Conservation (phyloP, 1,140 invertebrate species). For the Stegodyphus mimosarum region DNA sequence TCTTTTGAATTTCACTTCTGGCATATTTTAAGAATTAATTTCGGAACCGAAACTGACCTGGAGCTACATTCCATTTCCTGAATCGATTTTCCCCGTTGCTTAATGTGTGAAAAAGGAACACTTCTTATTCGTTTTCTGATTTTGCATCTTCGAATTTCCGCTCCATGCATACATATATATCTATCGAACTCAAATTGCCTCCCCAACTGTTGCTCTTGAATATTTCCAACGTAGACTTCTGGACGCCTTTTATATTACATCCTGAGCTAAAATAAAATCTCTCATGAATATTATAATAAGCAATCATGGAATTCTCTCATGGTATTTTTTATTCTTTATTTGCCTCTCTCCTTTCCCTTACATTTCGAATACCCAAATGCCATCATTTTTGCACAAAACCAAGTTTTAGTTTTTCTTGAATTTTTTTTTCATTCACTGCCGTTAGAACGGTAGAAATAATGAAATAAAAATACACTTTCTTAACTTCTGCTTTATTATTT, state of each 20-base stretch:
- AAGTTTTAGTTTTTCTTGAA: not conserved
- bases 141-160: conserved; percentile 30
- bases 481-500: conserved; percentile 25
- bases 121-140: conserved; percentile 43
- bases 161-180: conserved; percentile 36
- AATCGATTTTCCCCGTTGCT: conserved; percentile 17
- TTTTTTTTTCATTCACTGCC: too few species aligned
- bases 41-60: not conserved
- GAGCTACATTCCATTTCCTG: not conserved
- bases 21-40: not conserved
- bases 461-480: conserved; percentile 44
- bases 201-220: conserved; percentile 56
- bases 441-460: conserved; percentile 12
- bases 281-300: conserved; percentile 60
- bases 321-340: conserved; percentile 12
- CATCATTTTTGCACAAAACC: conserved; percentile 41
- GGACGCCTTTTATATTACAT: conserved; percentile 35
- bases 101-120: conserved; percentile 54
- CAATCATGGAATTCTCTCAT: conserved; percentile 58
- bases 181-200: conserved; percentile 44
- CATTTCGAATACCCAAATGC: conserved; percentile 40
- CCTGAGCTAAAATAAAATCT: conserved; percentile 53
- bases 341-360: not conserved
- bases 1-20: not conserved
- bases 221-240: conserved; percentile 34